Evolutionary conservation across 2,113 vertebrate species (phyloP).

Genomic region (Pituophis catenifer): DNA sequence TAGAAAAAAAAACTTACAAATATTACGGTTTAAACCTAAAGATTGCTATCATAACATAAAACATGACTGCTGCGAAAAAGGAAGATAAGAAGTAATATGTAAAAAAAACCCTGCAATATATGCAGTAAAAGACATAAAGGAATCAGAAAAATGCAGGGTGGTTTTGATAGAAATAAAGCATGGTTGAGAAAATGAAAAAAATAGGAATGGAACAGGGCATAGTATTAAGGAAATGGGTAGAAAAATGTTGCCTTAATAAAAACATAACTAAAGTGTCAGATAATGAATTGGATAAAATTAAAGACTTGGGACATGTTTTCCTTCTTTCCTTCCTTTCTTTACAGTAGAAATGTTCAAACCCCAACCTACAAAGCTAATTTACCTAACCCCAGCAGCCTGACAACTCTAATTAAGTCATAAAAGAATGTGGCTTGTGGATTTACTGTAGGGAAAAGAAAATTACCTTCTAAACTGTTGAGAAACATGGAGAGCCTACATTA

Average conservation of each 20-base stretch:
- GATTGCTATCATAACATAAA: too few relatives aligned
- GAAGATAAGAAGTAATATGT: neutral
- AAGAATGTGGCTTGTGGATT: neutral
- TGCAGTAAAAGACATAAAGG: neutral
- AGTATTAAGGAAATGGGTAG: neutral
- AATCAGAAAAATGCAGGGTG: neutral
- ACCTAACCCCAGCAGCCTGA: neutral
- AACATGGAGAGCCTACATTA: neutral
- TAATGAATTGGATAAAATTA: neutral
- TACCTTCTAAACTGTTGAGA: neutral
- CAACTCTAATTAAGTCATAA: conserved; percentile 16
- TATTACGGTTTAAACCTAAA: neutral
- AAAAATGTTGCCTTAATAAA: neutral
- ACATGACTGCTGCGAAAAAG: neutral
- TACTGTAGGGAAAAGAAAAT: neutral
- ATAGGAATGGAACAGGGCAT: neutral
- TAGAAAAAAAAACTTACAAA: neutral
- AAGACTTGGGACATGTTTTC: neutral
- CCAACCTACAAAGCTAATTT: neutral
- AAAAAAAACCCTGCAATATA: neutral
- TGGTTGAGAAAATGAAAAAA: neutral
- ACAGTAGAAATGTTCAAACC: neutral
- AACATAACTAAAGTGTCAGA: neutral
- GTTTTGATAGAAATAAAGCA: neutral
- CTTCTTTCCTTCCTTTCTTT: neutral